These are phyloP conservation scores for Pagetopsis macropterus DNA, from an alignment of 2,797 vertebrate species.

Conservation along the genomic window DNA sequence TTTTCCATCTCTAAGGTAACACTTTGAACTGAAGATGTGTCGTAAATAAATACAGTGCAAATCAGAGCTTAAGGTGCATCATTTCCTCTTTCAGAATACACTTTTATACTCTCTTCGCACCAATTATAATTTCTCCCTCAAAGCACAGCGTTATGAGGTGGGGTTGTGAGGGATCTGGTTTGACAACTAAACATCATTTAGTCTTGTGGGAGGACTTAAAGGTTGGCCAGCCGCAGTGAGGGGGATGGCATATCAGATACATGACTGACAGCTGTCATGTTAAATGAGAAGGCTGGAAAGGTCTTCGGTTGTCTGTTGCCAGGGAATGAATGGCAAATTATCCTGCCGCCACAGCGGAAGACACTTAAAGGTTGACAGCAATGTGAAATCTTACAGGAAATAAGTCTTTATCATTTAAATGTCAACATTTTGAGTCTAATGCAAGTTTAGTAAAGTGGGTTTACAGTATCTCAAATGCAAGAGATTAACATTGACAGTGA, in stretches of 20 bases:
- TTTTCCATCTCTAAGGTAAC: constrained; percentile 40
- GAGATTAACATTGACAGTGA: background rate
- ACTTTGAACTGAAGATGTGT: constrained; percentile 46
- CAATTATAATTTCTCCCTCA: constrained; percentile 47
- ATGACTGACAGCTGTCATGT: constrained; percentile 58
- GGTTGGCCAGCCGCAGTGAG: constrained; percentile 38
- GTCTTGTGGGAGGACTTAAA: constrained; percentile 36
- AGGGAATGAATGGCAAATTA: constrained; percentile 27
- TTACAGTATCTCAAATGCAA: background rate
- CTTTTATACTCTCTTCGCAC: constrained; percentile 31
- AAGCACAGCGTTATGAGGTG: constrained; percentile 36
- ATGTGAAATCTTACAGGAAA: background rate
- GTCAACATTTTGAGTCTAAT: background rate
- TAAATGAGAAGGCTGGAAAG: constrained; percentile 55
- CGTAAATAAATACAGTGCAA: constrained; percentile 51
- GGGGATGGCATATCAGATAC: constrained; percentile 21
- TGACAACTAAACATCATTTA: constrained; percentile 8
- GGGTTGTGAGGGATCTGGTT: constrained; percentile 25
- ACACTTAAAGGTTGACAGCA: constrained; percentile 35
- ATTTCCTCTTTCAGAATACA: constrained; percentile 37
- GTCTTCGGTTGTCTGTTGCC: constrained; percentile 54
- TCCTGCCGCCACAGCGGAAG: constrained; percentile 7
- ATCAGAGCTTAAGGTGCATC: constrained; percentile 20
- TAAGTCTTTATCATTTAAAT: constrained; percentile 8
- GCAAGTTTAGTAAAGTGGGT: constrained; percentile 1